phyloP scores from a whole-genome alignment of 2,113 vertebrate genomes.

The Solenodon paradoxus region DNA sequence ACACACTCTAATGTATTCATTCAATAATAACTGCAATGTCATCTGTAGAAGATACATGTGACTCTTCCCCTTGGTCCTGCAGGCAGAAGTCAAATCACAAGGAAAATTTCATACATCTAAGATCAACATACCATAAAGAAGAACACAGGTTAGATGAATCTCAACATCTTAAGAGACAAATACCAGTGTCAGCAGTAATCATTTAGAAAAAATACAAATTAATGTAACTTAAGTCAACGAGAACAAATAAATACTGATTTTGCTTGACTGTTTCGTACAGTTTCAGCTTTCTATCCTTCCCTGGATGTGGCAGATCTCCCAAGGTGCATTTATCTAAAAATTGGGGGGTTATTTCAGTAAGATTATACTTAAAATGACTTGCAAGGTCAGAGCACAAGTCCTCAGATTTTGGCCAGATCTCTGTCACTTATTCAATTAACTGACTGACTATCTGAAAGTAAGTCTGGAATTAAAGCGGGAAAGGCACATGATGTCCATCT shows the following conservation, averaged over 20 bases:
- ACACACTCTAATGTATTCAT: background rate
- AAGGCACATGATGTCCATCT: background rate
- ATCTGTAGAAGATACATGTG: background rate
- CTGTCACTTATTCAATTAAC: slow-evolving; percentile 17
- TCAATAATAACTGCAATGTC: background rate
- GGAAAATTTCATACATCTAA: background rate
- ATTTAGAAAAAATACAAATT: background rate
- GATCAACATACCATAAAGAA: background rate
- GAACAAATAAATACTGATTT: background rate
- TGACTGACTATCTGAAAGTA: background rate
- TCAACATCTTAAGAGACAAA: background rate
- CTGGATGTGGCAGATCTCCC: background rate
- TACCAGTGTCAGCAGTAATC: background rate
- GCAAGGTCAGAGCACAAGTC: slow-evolving; percentile 24
- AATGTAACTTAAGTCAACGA: background rate
- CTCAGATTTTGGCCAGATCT: slow-evolving; percentile 48
- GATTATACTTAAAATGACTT: slow-evolving; percentile 39
- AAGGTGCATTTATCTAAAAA: slow-evolving; percentile 34
- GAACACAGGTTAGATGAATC: background rate
- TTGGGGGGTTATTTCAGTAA: slow-evolving; percentile 19
- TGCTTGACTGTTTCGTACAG: background rate
- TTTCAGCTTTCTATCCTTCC: background rate
- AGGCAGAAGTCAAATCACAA: background rate
- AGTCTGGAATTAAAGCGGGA: background rate
- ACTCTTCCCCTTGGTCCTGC: background rate